A percentile compares a stretch with the other conserved stretches of the same genome.
These are phyloP conservation scores for Drosophila dunni DNA, from an alignment of 1,140 invertebrate genomes.

Conservation along the genomic window DNA sequence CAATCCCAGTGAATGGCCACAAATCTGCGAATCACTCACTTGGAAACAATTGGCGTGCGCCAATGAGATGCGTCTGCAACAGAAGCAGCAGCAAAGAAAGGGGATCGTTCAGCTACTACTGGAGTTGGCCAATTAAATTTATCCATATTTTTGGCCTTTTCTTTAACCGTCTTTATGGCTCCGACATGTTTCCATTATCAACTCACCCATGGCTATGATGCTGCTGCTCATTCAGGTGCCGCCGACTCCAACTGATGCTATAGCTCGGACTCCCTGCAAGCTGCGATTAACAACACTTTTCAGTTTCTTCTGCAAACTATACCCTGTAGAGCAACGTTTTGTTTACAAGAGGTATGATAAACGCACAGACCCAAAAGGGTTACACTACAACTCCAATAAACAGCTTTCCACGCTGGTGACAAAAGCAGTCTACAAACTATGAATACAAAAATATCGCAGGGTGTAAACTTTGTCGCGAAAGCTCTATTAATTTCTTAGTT, in stretches of 20 bases:
- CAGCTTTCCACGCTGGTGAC: too few relatives aligned
- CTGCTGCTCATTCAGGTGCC: conserved; percentile 48
- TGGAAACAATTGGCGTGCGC: conserved; percentile 79
- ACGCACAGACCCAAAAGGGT: too few relatives aligned
- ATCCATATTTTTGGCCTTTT: conserved; percentile 60
- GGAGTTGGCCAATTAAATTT: conserved; percentile 67
- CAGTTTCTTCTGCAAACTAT: conserved; percentile 45
- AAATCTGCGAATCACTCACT: conserved; percentile 50
- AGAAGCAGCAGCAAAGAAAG: neutral
- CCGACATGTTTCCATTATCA: conserved; percentile 80
- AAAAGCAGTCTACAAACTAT: too few relatives aligned
- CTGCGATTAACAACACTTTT: conserved; percentile 41
- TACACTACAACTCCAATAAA: too few relatives aligned
- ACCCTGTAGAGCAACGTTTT: neutral
- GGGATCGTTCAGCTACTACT: conserved; percentile 11
- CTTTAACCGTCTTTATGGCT: conserved; percentile 34
- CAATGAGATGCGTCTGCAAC: conserved; percentile 40
- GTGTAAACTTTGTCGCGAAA: too few relatives aligned
- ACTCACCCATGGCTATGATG: conserved; percentile 64
- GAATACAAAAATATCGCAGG: too few relatives aligned
- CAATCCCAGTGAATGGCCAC: conserved; percentile 13
- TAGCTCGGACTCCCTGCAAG: neutral
- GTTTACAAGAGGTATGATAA: neutral
- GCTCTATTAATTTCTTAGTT: too few relatives aligned
- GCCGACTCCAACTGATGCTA: too few relatives aligned